These are phyloP conservation scores for Iphiclides podalirius DNA, from an alignment of 2,888 invertebrate species.

Conservation along the genomic window DNA sequence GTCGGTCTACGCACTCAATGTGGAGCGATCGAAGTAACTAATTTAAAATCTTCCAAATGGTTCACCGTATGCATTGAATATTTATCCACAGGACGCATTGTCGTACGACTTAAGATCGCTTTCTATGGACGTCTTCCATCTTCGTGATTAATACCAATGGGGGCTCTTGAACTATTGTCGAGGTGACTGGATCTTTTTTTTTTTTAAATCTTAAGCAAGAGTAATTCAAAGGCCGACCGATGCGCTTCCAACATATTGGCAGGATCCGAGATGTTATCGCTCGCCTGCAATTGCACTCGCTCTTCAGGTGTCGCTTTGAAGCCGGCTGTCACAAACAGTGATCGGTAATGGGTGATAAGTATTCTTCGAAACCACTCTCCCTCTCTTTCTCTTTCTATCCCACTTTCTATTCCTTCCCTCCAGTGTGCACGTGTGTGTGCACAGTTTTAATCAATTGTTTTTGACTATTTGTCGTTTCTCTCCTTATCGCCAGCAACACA, in stretches of 20 bases:
- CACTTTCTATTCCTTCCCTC: too few relatives aligned
- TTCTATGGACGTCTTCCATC: not conserved
- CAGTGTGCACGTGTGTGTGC: too few relatives aligned
- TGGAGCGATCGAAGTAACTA: too few relatives aligned
- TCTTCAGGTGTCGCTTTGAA: slow-evolving; percentile 16
- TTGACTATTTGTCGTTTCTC: too few relatives aligned
- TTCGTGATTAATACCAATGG: not conserved
- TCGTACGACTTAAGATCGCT: not conserved
- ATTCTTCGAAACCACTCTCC: slow-evolving; percentile 64
- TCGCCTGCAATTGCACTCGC: slow-evolving; percentile 7
- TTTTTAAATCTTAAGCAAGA: too few relatives aligned
- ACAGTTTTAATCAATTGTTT: too few relatives aligned
- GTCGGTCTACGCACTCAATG: too few relatives aligned
- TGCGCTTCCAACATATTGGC: too few relatives aligned
- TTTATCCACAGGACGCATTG: not conserved
- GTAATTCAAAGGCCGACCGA: too few relatives aligned
- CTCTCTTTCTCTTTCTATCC: too few relatives aligned
- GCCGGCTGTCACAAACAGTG: slow-evolving; percentile 39
- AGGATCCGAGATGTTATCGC: slow-evolving; percentile 17
- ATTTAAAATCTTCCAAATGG: too few relatives aligned
- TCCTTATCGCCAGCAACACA: too few relatives aligned
- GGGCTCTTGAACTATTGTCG: not conserved
- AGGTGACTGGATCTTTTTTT: not conserved
- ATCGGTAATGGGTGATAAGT: slow-evolving; percentile 67
- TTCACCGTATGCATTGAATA: not conserved